Evolutionary conservation across 2,888 invertebrate species (phyloP).

Genomic region (Dryomyza anilis): DNA sequence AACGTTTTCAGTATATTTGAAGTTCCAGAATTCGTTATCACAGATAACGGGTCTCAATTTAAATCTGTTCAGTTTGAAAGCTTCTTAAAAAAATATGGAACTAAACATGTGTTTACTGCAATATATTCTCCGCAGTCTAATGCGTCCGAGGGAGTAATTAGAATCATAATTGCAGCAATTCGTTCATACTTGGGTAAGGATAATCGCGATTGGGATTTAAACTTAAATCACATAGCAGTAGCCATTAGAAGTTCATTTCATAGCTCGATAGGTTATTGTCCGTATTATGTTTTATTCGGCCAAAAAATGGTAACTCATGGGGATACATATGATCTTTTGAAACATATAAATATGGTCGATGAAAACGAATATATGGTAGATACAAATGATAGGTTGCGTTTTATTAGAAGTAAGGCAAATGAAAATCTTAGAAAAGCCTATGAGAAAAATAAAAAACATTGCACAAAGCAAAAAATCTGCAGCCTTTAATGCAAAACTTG

Average conservation of each 20-base stretch:
- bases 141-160: slow-evolving; percentile 5
- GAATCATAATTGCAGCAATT: slow-evolving; percentile 5
- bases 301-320: slow-evolving; percentile 9
- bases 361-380: neutral
- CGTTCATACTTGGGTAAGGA: neutral
- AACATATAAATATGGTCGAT: neutral
- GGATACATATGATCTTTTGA: slow-evolving; percentile 2
- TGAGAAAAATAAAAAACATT: slow-evolving; percentile 2
- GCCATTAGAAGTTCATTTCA: slow-evolving; percentile 3
- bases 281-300: slow-evolving; percentile 5
- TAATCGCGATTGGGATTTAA: neutral
- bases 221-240: neutral
- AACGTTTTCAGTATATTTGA: slow-evolving; percentile 1
- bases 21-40: neutral
- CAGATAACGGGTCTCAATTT: slow-evolving; percentile 12
- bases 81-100: slow-evolving; percentile 3
- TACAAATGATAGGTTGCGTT: neutral
- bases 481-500: slow-evolving; percentile 2
- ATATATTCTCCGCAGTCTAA: slow-evolving; percentile 8
- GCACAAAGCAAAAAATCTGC: slow-evolving; percentile 10
- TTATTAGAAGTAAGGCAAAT: neutral
- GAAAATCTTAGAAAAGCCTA: neutral
- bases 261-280: neutral
- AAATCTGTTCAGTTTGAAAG: neutral
- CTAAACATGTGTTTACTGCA: neutral